Base-by-base conservation (phyloP, 2,888 invertebrate genomes). In the Parnassius glacialis region DNA sequence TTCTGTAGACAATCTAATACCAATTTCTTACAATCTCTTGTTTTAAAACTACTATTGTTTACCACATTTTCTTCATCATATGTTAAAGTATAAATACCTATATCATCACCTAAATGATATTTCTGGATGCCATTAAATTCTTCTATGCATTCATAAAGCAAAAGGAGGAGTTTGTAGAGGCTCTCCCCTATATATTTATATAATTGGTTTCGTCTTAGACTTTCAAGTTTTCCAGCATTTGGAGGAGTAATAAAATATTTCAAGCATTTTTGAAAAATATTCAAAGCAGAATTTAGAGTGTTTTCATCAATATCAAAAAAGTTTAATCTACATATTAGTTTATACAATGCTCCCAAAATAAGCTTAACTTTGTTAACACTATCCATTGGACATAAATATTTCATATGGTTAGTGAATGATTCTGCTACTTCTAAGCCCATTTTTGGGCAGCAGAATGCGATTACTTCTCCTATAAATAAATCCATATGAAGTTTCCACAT, bases 401-500 rank as follows among this genome's bases (percentile, higher is more conserved):
- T 87, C 52, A 90, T 80, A 62, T 84, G 77, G 11, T 80, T 75
- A 52, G 83, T 67, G 62, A 90, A 81, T 42, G 84, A 78, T 59
- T 73, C 72, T 1, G 83, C 79, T 9, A 91, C 73, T 70, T 89
- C 80, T 48, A 86, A n/a, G 55, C 81, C 79, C 12, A 91, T 66
- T 53, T 76, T 74, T 5, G 90, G 89, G 67, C 78, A 72, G 59
- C 76, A 72, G 61, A 74, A 85, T 10, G 78, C 72, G 63, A 90
- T 80, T 57, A 84, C 72, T 79, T 90, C 90, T 68, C 74, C 76
- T 2, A 84, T 66, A 76, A 83, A 89, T 42, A 66, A 66, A 9
- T 84, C 82, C 81, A 90, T 83, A 52, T 81, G 70, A 1, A 89
- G 72, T 47, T 79, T 79, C 84, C 85, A 89, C 57, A 90, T 72